Percentiles rank a stretch among this genome's conserved stretches.
Evolutionary conservation across 2,888 invertebrate genomes (phyloP).

Genomic region (Drosophila pseudotalamancana): DNA sequence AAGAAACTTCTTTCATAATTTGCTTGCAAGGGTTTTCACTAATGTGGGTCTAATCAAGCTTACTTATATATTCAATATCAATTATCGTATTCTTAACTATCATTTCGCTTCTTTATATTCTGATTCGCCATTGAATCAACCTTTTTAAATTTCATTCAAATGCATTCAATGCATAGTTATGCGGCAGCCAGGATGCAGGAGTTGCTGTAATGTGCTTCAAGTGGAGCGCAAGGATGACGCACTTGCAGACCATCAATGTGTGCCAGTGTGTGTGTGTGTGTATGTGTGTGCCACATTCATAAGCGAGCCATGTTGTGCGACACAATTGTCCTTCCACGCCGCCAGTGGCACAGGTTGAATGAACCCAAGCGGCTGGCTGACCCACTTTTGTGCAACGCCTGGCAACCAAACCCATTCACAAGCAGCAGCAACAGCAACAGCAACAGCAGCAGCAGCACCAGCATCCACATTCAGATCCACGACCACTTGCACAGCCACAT

Average conservation of each 20-base stretch:
- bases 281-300: slow-evolving; percentile 14
- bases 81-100: too few species aligned
- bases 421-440: slow-evolving; percentile 12
- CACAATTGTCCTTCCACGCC: slow-evolving; percentile 65
- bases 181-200: not conserved
- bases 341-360: slow-evolving; percentile 53
- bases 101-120: too few species aligned
- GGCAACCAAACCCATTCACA: slow-evolving; percentile 61
- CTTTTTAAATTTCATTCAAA: too few species aligned
- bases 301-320: slow-evolving; percentile 53
- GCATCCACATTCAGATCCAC: slow-evolving; percentile 25
- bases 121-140: too few species aligned
- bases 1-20: too few species aligned
- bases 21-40: too few species aligned
- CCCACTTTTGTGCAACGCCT: slow-evolving; percentile 52
- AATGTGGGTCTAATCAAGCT: too few species aligned
- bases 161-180: slow-evolving; percentile 2
- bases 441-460: slow-evolving; percentile 1
- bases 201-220: slow-evolving; percentile 21
- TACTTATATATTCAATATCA: too few species aligned
- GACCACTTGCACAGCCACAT: slow-evolving; percentile 32
- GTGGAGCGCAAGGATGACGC: slow-evolving; percentile 44
- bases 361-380: slow-evolving; percentile 64
- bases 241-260: slow-evolving; percentile 43
- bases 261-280: not conserved